These are phyloP conservation scores for Dendroctonus ponderosae DNA, from an alignment of 1,140 invertebrate genomes.

Conservation along the genomic window DNA sequence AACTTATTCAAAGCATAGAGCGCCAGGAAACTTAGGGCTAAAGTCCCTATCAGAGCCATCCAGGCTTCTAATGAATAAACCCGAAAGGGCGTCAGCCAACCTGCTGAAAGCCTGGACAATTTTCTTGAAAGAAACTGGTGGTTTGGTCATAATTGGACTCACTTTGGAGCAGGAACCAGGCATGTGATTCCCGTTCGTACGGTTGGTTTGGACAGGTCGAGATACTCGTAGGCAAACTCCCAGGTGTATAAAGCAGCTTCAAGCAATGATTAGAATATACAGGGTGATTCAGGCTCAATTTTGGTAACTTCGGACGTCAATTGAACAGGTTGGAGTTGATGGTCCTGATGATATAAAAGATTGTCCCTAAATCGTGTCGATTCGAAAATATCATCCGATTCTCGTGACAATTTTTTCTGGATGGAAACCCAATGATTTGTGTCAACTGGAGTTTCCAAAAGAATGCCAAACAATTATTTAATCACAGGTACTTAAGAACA, in stretches of 20 bases:
- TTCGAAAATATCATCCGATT: too few species aligned
- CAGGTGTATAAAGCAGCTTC: slow-evolving; percentile 60
- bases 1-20: slow-evolving; percentile 11
- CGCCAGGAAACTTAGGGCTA: slow-evolving; percentile 9
- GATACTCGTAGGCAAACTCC: slow-evolving; percentile 55
- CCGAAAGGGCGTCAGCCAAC: slow-evolving; percentile 42
- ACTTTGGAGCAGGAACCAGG: slow-evolving; percentile 59
- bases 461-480: too few species aligned
- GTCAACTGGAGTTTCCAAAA: too few species aligned
- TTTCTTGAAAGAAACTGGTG: background rate
- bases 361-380: too few species aligned
- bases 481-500: too few species aligned
- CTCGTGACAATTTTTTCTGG: too few species aligned
- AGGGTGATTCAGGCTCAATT: background rate
- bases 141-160: slow-evolving; percentile 19
- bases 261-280: slow-evolving; percentile 28
- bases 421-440: too few species aligned
- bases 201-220: slow-evolving; percentile 57
- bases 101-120: slow-evolving; percentile 37
- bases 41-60: slow-evolving; percentile 35
- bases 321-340: too few species aligned
- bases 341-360: too few species aligned
- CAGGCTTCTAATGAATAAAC: slow-evolving; percentile 40
- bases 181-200: slow-evolving; percentile 60
- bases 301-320: too few species aligned